Base-by-base conservation (phyloP, 2,888 invertebrate species). In the Ennomos quercinarius region DNA sequence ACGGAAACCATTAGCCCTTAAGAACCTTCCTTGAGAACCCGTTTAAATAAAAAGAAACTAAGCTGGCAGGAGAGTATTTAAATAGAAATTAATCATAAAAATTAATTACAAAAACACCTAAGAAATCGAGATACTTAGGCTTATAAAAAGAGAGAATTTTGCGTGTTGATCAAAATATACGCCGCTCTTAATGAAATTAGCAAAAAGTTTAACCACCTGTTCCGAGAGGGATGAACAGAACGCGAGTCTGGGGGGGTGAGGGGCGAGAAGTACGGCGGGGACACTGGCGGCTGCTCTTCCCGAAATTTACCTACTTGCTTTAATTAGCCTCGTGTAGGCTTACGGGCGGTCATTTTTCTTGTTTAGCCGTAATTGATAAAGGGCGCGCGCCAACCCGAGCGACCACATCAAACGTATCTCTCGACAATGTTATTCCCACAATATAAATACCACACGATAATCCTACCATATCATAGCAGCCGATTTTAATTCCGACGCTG, bases 321-420 rank as follows among this genome's bases (percentile, higher is more conserved):
- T 91, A 91, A 91, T 91, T 91, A 89, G 87, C 78, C 83, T 79
- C 76, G 84, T 85, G 89, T 87, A 86, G 81, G 87, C 85, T 87
- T 86, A 87, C 82, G 77, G 83, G 48, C 77, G 86, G 86, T 84
- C 82, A 89, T 91, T 91, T 91, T 91, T 91, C 91, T 91, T 91
- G 84, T 89, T 90, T 90, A 91, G 84, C 76, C 81, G 85, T 91
- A 90, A 91, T 90, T 90, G 91, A 91, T 89, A 89, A 86, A 87
- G 87, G 87, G 87, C 82, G 79, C 68, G 74, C 68, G 72, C 72
- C 75, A 68, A 74, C 69, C 71, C 70, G 68, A 57, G 69, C 70
- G 67, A 74, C 80, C 78, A 77, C 81, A 79, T 79, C 79, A 79
- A 81, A 78, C 70, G 74, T 64, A 66, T 59, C 75, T 75, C 70